These are phyloP conservation scores for Argentina silus DNA, from an alignment of 2,797 vertebrate species.

Conservation along the genomic window DNA sequence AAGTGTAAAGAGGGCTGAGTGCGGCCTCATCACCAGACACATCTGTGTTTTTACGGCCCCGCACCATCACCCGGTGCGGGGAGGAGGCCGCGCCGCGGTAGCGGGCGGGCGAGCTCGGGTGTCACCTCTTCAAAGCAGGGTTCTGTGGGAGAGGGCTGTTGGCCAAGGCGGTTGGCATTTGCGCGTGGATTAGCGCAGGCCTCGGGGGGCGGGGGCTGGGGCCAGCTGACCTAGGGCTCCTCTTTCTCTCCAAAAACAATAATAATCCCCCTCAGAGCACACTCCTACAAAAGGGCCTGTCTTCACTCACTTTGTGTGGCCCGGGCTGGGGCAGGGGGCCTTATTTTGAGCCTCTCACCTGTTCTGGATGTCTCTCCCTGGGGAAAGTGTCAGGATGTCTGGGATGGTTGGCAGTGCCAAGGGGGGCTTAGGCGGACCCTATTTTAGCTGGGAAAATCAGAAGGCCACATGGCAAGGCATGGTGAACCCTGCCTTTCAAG, in stretches of 20 bases:
- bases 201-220: conserved; percentile 64
- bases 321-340: conserved; percentile 47
- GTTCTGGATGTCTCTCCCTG: conserved; percentile 81
- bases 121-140: conserved; percentile 81
- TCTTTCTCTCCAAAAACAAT: conserved; percentile 85
- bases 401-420: conserved; percentile 85
- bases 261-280: conserved; percentile 77
- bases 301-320: conserved; percentile 80
- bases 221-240: conserved; percentile 81
- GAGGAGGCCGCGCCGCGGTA: conserved; percentile 63
- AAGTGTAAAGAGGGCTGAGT: conserved; percentile 39
- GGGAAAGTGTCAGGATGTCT: conserved; percentile 86
- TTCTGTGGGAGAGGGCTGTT: conserved; percentile 67
- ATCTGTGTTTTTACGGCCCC: conserved; percentile 65
- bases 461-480: conserved; percentile 80
- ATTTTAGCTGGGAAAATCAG: conserved; percentile 86
- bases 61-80: conserved; percentile 21
- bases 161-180: conserved; percentile 79
- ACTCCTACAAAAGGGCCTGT: conserved; percentile 81
- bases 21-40: conserved; percentile 62
- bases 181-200: conserved; percentile 78
- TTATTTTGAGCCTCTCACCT: conserved; percentile 85
- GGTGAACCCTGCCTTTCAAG: conserved; percentile 82
- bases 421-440: conserved; percentile 81
- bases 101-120: conserved; percentile 69